A percentile compares a stretch with the other conserved stretches of the same genome.
phyloP scores from a whole-genome alignment of 2,113 vertebrate species.

The Chrysemys picta region DNA sequence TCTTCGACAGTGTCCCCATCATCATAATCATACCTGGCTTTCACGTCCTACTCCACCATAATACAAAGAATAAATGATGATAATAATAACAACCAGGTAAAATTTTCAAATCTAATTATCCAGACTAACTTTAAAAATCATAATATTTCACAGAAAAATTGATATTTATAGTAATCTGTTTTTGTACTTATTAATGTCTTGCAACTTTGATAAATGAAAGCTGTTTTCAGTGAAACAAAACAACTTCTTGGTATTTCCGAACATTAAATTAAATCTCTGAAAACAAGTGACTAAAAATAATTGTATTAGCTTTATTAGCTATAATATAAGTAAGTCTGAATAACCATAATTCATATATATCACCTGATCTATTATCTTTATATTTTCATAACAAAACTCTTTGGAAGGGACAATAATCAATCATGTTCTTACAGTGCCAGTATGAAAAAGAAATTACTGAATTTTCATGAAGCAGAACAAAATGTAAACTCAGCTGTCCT shows the following conservation, averaged over 20 bases:
- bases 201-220: background rate
- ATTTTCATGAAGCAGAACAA: conserved; percentile 62
- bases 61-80: background rate
- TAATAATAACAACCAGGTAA: background rate
- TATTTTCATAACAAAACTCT: background rate
- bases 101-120: background rate
- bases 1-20: too few species aligned
- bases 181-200: background rate
- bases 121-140: rapidly evolving
- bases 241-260: background rate
- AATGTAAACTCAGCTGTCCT: conserved; percentile 46
- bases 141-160: background rate
- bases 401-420: background rate
- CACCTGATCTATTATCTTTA: background rate
- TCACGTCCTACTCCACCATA: background rate
- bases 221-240: rapidly evolving
- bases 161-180: rapidly evolving
- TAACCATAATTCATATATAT: background rate
- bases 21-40: background rate
- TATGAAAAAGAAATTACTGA: background rate
- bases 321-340: background rate
- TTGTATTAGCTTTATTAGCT: background rate
- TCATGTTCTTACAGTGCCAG: background rate
- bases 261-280: background rate
- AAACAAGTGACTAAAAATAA: background rate